Conservation (phyloP, 1,140 invertebrate species). For the Ceratosolen solmsi region DNA sequence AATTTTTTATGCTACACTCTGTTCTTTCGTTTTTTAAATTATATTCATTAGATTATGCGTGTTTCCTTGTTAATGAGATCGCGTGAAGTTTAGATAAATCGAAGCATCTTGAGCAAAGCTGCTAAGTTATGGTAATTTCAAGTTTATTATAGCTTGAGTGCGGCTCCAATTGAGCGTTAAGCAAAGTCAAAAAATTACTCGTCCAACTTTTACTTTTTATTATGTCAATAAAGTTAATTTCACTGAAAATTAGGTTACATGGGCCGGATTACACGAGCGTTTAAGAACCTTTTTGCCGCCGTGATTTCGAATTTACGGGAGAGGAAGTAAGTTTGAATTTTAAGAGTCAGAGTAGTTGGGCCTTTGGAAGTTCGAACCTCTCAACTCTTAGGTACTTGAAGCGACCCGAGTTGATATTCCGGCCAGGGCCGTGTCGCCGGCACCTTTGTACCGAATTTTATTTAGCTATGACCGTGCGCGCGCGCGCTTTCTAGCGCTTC, state of each 20-base stretch:
- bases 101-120: neutral
- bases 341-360: neutral
- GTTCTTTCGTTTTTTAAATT: neutral
- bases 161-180: neutral
- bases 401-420: neutral
- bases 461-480: neutral
- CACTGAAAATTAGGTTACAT: neutral
- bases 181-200: neutral
- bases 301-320: neutral
- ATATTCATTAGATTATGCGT: neutral
- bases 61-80: neutral
- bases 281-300: neutral
- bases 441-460: neutral
- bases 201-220: neutral
- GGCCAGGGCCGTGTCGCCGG: neutral
- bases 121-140: neutral
- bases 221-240: neutral
- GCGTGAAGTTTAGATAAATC: neutral
- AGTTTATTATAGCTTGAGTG: neutral
- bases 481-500: neutral
- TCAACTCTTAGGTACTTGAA: neutral
- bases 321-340: neutral
- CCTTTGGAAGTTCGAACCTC: neutral
- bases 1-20: neutral
- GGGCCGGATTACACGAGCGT: neutral